Evolutionary conservation across 2,797 vertebrate species (phyloP), one percentile per base, ranked within the genome.

Genomic region (Acanthurus tractus): DNA sequence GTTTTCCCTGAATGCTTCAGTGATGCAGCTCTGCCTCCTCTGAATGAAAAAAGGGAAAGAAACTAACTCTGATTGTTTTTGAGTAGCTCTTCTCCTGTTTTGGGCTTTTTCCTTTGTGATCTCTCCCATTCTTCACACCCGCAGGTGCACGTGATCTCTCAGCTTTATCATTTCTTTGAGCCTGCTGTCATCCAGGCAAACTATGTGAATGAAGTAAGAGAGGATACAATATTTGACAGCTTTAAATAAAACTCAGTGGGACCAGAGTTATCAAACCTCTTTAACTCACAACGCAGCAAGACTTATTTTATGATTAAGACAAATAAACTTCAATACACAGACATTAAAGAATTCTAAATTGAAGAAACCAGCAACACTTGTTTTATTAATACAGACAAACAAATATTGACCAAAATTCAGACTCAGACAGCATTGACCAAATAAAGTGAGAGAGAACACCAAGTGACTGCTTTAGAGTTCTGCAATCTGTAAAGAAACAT

Each of bases 1-100:
- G 42, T 79, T 87, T 87, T 25, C 58, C 29, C 64, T 62, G 71
- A 76, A 57, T 50, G 54, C 29, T 48, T 22, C 11, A 20, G 44
- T 45, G 46, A 64, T 49, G 54, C 48, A n/a, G 34, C 53, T 67
- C 53, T 62, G 62, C 59, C 40, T 76, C 46, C 8, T 67, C 52
- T 71, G 50, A 81, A 52, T 4, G 59, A 61, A 63, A 7, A 7
- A 8, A 70, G 9, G 40, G 68, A 81, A 55, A 81, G 52, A 55
- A 57, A 74, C 71, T 55, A 62, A 45, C 65, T 45, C 34, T 52
- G 20, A 78, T 48, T 70, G 50, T 78, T 75, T 45, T n/a, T 49
- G 29, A 8, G 0, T 13, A 36, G 4, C 50, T 71, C 76, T 45
- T 64, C 68, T 64, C 52, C 70, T 50, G 58, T 72, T 67, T 70